Percentiles rank a stretch among this genome's conserved stretches.
These are phyloP conservation scores for Dicyrtoma fusca DNA, from an alignment of 2,888 invertebrate species.

Conservation along the genomic window DNA sequence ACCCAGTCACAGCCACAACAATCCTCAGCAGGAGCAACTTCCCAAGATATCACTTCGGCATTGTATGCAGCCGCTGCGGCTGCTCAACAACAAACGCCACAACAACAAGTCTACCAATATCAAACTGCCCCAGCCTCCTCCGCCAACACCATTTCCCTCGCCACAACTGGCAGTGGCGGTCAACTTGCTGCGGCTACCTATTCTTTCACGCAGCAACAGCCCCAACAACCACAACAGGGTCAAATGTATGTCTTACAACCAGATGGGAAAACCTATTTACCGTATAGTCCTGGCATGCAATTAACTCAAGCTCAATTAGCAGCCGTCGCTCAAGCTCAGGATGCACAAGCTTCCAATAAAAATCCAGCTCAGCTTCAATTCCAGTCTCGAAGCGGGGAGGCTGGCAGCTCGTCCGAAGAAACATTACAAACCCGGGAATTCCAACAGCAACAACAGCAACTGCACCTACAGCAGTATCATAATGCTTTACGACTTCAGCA, in stretches of 20 bases:
- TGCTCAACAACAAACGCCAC: conserved; percentile 39
- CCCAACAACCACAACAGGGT: conserved; percentile 46
- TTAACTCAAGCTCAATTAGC: not conserved
- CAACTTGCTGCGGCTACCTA: conserved; percentile 10
- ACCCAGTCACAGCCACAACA: conserved; percentile 28
- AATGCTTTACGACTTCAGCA: conserved; percentile 30
- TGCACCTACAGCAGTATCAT: conserved; percentile 18
- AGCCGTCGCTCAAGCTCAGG: conserved; percentile 19
- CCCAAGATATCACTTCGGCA: conserved; percentile 22
- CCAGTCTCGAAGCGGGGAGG: conserved; percentile 23
- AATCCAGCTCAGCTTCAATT: conserved; percentile 38
- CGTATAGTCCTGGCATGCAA: conserved; percentile 30
- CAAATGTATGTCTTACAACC: conserved; percentile 54
- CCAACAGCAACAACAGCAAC: conserved; percentile 40
- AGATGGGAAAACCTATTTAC: conserved; percentile 50
- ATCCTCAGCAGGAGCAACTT: conserved; percentile 45
- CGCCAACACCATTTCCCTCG: conserved; percentile 1
- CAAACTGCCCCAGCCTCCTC: too few species aligned
- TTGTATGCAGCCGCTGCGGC: conserved; percentile 44
- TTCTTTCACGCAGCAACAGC: conserved; percentile 26
- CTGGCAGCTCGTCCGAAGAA: not conserved
- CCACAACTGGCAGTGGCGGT: conserved; percentile 10
- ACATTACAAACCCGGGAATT: conserved; percentile 27
- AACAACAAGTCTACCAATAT: conserved; percentile 24
- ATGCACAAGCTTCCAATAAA: conserved; percentile 41